Base-by-base conservation (phyloP, 2,113 vertebrate species). In the Aepyceros melampus region DNA sequence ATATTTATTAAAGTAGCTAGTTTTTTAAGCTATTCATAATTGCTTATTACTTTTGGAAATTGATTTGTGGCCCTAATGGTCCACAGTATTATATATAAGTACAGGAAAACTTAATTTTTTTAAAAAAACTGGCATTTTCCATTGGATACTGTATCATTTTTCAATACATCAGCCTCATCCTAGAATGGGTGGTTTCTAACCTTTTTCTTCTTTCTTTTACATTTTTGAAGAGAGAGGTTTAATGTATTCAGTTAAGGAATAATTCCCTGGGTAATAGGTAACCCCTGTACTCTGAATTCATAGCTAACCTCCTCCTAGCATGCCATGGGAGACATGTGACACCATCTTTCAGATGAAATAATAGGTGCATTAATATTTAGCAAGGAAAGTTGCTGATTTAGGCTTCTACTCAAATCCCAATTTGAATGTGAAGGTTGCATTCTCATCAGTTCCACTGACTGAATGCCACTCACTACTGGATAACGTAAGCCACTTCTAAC, bases 271-370 rank as follows among this genome's bases (percentile, higher is more conserved):
- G 45, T 81, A 84, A 93, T 36, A 83, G 60, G 33, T 83, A 84
- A 43, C 6, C 64, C 91, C 33, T 79, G 40, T 71, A 92, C 84
- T 91, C 67, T 95, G 36, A 85, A 92, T 89, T 88, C 47, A 74
- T 23, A 49, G 8, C 33, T 92, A 86, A 81, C 81, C 45, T 94
- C 56, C 45, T 82, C 25, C 40, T 33, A 89, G 67, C 31, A 74
- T 91, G 83, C 64, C 36, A 55, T 21, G n/a, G 51, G 16, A 85
- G n/a, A 11, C 55, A 93, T 83, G 53, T 62, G 53, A 95, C 9
- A 60, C 78, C 56, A 82, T 71, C 56, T 67, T 96, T 96, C 79
- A 89, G 56, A 62, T 64, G 62, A 88, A 88, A 92, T 76, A 93
- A 91, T 8, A 94, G 78, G 85, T 81, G 31, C 47, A 29, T 51